Evolutionary conservation across 2,888 invertebrate genomes (phyloP).

Genomic region (Hoplodrina blanda): DNA sequence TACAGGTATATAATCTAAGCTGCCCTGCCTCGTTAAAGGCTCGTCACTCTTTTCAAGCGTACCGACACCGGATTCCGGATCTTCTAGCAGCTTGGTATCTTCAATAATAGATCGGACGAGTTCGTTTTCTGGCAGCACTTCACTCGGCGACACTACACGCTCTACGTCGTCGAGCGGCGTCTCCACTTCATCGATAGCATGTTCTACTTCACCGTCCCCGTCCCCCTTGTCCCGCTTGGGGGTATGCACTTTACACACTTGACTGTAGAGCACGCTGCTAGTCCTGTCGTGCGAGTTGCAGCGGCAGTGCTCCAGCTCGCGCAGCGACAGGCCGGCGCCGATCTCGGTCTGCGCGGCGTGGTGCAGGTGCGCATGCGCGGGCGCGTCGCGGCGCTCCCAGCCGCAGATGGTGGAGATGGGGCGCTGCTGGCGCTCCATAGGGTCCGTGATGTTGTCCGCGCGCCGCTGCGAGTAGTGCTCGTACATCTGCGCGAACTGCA

Average conservation of each 20-base stretch:
- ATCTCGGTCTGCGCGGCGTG: slow-evolving; percentile 40
- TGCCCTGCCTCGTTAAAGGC: slow-evolving; percentile 83
- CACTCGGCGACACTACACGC: slow-evolving; percentile 37
- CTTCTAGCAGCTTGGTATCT: slow-evolving; percentile 80
- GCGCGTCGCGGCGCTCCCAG: slow-evolving; percentile 92
- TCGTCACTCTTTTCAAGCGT: slow-evolving; percentile 82
- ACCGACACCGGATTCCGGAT: slow-evolving; percentile 84
- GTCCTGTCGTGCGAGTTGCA: slow-evolving; percentile 74
- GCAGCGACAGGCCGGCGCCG: neutral
- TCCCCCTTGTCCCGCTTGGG: slow-evolving; percentile 73
- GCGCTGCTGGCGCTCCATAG: slow-evolving; percentile 96
- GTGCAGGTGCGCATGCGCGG: neutral
- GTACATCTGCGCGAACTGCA: slow-evolving; percentile 99
- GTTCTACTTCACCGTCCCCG: slow-evolving; percentile 70
- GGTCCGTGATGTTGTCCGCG: slow-evolving; percentile 98
- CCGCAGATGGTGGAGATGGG: slow-evolving; percentile 99
- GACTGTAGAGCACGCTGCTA: slow-evolving; percentile 89
- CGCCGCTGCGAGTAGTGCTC: slow-evolving; percentile 98
- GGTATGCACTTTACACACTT: slow-evolving; percentile 92
- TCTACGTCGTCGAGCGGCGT: slow-evolving; percentile 37
- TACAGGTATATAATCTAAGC: slow-evolving; percentile 88
- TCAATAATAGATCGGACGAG: slow-evolving; percentile 78
- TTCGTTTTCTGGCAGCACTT: slow-evolving; percentile 62
- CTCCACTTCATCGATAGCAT: slow-evolving; percentile 76
- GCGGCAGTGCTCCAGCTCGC: neutral